A percentile compares a stretch with the other conserved stretches of the same genome.
phyloP scores from a whole-genome alignment of 2,888 invertebrate species.

The Hermodice carunculata region DNA sequence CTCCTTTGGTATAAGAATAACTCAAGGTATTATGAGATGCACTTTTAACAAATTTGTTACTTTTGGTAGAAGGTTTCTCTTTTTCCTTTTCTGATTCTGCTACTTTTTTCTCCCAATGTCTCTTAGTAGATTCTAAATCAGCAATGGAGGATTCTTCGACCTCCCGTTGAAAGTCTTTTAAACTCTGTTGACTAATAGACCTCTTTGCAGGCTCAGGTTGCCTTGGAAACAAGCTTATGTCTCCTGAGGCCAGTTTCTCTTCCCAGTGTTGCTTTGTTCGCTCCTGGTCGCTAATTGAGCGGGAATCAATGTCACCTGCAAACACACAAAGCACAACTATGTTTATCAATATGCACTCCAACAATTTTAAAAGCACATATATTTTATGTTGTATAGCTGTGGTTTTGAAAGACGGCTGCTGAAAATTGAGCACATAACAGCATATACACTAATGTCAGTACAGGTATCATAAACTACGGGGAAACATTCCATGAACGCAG shows the following conservation, averaged over 20 bases:
- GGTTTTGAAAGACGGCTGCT: no score
- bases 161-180: conserved; percentile 16
- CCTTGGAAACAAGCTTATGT: conserved; percentile 17
- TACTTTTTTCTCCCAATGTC: conserved; percentile 14
- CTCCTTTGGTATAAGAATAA: no score
- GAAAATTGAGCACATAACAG: no score
- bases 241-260: conserved; percentile 15
- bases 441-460: no score
- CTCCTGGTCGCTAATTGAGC: conserved; percentile 20
- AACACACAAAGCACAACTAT: background rate
- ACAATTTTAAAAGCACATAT: no score
- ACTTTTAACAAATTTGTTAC: no score
- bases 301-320: conserved; percentile 23
- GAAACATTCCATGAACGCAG: no score
- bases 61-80: no score
- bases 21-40: no score
- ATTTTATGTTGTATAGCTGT: no score
- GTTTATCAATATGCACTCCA: no score
- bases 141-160: conserved; percentile 13
- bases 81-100: conserved; percentile 12
- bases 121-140: conserved; percentile 2
- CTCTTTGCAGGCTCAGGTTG: conserved; percentile 8
- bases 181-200: conserved; percentile 2
- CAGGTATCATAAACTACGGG: no score
- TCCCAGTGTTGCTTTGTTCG: conserved; percentile 24